Base-by-base conservation (phyloP, 2,797 vertebrate species). In the Pantherophis alleghaniensis region DNA sequence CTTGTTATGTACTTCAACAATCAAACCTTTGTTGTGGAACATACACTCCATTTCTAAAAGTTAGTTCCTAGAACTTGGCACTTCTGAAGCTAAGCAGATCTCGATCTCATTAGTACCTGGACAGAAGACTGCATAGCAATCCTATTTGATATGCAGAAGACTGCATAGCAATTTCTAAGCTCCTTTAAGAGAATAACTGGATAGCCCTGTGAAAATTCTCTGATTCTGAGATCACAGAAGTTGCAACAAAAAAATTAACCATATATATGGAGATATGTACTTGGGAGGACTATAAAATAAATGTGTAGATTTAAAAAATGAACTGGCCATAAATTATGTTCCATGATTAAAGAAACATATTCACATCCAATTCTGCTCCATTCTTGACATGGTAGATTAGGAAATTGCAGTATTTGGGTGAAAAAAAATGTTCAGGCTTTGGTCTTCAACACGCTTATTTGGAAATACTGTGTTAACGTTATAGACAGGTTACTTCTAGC, bases 211-310 rank as follows among this genome's bases (percentile, higher is more conserved):
- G 7, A 56, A 79, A 90, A 79, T 79, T 79, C 32, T 90, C 53
- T 90, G 12, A 57, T 55, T 90, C 26, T 91, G 57, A 91, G 42
- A 53, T 86, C 79, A 90, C 12, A 90, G 90, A 79, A 90, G 37
- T 79, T 90, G 90, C 47, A 32, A 26, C 4, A 24, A 56, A 90
- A 56, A 6, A 79, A 57, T 79, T 56, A 57, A 57, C 22, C 42
- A 26, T 90, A 56, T 90, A 90, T 14, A 37, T 14, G 10, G 20
- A 83, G 74, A 47, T 47, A 47, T 47, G 20, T 83, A 83, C 37
- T 83, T 47, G 20, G 74, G 74, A 42, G 20, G 37, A 83, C 74
- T 83, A 22, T 47, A 37, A 11, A 42, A 83, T 42, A 83, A 47
- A 24, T 42, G 20, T 83, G 20, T 11, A 83, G 37, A 11, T 83